phyloP scores from a whole-genome alignment of 2,113 vertebrate species.

The Henicopernis longicauda region DNA sequence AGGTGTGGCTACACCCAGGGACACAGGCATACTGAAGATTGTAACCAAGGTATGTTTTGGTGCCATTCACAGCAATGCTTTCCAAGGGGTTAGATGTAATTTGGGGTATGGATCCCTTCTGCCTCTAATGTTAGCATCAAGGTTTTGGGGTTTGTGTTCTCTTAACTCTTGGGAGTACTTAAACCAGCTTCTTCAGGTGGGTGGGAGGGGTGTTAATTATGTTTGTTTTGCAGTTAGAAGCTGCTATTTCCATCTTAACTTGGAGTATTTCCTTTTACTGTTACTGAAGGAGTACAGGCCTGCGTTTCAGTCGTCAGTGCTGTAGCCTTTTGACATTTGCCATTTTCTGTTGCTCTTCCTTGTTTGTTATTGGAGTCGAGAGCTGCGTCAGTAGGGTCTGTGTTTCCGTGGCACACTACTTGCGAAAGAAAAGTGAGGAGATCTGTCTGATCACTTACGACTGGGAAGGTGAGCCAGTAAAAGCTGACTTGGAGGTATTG shows the following conservation, averaged over 20 bases:
- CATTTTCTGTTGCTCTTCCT: not conserved
- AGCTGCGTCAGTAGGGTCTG: not conserved
- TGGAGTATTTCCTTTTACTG: not conserved
- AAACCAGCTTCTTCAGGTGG: not conserved
- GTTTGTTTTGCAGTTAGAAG: not conserved
- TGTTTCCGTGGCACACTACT: fast-evolving
- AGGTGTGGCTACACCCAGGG: not conserved
- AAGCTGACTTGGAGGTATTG: not conserved
- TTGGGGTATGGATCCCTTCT: not conserved
- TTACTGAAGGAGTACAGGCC: not conserved
- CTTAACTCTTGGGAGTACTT: not conserved
- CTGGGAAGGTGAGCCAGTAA: not conserved
- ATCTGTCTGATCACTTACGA: too few relatives aligned
- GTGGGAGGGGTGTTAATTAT: not conserved
- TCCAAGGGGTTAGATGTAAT: not conserved
- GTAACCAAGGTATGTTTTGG: not conserved
- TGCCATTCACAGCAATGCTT: not conserved
- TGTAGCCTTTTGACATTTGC: not conserved
- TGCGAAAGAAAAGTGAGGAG: not conserved
- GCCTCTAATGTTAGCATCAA: not conserved
- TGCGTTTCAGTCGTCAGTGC: not conserved
- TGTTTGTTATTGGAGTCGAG: not conserved
- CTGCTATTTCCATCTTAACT: not conserved
- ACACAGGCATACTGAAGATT: not conserved
- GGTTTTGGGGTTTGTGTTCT: not conserved